Base-by-base conservation (phyloP, 2,888 invertebrate genomes). In the Seladonia tumulorum region DNA sequence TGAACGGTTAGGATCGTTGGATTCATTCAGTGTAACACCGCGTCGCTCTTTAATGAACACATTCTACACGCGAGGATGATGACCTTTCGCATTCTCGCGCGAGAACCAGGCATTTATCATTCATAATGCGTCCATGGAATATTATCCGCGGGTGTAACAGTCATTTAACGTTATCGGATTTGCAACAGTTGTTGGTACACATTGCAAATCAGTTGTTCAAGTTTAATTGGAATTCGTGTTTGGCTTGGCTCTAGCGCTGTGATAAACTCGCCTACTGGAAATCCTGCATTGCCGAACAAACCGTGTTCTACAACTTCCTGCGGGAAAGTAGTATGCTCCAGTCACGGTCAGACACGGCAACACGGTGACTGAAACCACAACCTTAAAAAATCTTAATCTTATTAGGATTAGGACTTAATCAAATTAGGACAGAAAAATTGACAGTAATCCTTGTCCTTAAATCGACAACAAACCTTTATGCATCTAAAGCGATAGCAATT, bases 31-130 rank as follows among this genome's bases (percentile, higher is more conserved):
- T 18, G 71, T 8, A 25, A 47, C 47, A 47, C 25, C 5, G 66
- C 45, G 66, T 16, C 47, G 29, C 60, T 35, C 66, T 47, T 60
- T 81, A 76, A 81, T 81, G 81, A 76, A 81, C 68, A 70, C 81
- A 35, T 71, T 81, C 57, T 70, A 25, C 81, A 42, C 57, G 63
- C 70, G 49, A 76, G 81, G 76, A 81, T 81, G 63, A 68, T 71
- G 81, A 81, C 81, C 81, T 76, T 71, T 57, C 66, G 68, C 63
- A 47, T 76, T 76, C 71, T 76, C 39, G 81, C 81, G 76, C 76
- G 60, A 57, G 42, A 76, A 76, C 68, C 29, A 39, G 45, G 42
- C 71, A 71, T 81, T 71, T 76, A 76, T 81, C 81, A 76, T 45
- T 60, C 53, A n/a, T 76, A 81, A 49, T 76, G n/a, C 35, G 47